Evolutionary conservation across 1,140 invertebrate species (phyloP).

Genomic region (Macrocentrus cingulum): DNA sequence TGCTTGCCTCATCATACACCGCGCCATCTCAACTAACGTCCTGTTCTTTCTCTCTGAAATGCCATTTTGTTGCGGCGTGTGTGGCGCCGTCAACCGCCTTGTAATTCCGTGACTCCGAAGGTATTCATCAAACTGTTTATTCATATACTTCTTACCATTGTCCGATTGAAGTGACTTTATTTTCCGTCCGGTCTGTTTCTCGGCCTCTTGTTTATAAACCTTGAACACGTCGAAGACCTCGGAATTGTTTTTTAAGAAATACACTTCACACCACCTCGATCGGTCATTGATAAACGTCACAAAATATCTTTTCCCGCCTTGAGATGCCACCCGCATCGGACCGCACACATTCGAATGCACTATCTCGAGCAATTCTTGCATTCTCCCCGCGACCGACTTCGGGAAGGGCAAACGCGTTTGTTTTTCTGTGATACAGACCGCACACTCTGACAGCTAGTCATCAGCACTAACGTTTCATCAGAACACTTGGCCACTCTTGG

Average conservation of each 20-base stretch:
- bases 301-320: not conserved
- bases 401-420: constrained; percentile 21
- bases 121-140: constrained; percentile 1
- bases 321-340: not conserved
- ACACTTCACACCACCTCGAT: constrained; percentile 7
- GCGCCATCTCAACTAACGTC: constrained; percentile 34
- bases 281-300: constrained; percentile 12
- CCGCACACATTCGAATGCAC: constrained; percentile 11
- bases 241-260: constrained; percentile 7
- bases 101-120: not conserved
- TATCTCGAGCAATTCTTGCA: not conserved
- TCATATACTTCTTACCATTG: constrained; percentile 13
- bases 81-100: constrained; percentile 1
- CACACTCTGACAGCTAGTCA: constrained; percentile 21
- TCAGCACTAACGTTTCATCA: constrained; percentile 15
- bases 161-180: constrained; percentile 15
- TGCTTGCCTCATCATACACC: constrained; percentile 32
- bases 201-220: not conserved
- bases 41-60: constrained; percentile 33
- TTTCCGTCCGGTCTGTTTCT: constrained; percentile 3
- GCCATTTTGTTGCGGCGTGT: constrained; percentile 29
- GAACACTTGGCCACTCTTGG: constrained; percentile 7
- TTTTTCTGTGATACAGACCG: constrained; percentile 23
- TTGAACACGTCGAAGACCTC: constrained; percentile 2
- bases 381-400: constrained; percentile 8